Evolutionary conservation across 2,888 invertebrate genomes (phyloP).

Genomic region (Eupithecia subfuscata): DNA sequence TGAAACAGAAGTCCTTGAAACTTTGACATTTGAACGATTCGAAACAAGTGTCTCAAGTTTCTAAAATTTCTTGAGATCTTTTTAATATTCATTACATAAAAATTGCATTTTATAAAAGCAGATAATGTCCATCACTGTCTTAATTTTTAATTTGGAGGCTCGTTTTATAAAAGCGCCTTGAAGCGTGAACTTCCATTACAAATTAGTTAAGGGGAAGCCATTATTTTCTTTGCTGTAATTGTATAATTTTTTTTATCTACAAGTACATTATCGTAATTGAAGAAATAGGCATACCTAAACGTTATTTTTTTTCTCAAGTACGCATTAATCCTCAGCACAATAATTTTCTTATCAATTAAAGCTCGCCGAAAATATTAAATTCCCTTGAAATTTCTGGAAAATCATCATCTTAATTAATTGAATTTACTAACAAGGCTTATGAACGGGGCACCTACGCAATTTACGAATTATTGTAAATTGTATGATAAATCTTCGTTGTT

Average conservation of each 20-base stretch:
- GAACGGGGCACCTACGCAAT: neutral
- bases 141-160: constrained; percentile 57
- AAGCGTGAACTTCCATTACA: constrained; percentile 56
- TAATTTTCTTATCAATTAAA: neutral
- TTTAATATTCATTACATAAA: constrained; percentile 22
- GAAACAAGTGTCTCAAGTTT: constrained; percentile 21
- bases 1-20: constrained; percentile 18
- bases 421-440: neutral
- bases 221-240: constrained; percentile 1
- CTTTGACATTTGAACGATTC: constrained; percentile 15
- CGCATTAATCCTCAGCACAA: neutral
- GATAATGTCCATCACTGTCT: constrained; percentile 49
- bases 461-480: neutral
- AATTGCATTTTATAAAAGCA: constrained; percentile 23
- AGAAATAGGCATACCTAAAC: neutral
- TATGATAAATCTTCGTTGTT: neutral
- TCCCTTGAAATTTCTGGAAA: neutral
- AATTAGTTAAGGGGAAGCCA: constrained; percentile 41
- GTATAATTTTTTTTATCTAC: constrained; percentile 1
- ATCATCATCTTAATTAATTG: neutral
- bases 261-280: constrained; percentile 4
- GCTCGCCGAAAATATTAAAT: neutral
- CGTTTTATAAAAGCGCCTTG: constrained; percentile 54
- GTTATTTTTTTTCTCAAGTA: neutral
- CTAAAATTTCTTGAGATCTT: constrained; percentile 6